phyloP scores from a whole-genome alignment of 2,888 invertebrate genomes.

The Reticulitermes lucifugus region DNA sequence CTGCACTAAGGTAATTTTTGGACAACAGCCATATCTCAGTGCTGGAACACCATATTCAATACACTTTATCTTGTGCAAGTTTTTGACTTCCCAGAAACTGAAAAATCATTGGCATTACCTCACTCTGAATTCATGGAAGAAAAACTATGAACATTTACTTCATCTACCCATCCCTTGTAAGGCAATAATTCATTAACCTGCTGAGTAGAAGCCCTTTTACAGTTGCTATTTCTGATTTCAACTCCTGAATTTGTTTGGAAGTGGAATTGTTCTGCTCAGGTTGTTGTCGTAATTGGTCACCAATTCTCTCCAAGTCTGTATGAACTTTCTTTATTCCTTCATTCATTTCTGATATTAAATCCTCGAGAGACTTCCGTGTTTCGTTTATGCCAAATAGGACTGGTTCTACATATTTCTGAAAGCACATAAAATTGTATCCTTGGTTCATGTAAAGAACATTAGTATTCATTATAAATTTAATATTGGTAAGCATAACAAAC shows the following conservation, averaged over 20 bases:
- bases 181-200: constrained; percentile 64
- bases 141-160: no score
- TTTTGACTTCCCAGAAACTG: no score
- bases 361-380: constrained; percentile 74
- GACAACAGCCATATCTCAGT: no score
- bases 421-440: constrained; percentile 49
- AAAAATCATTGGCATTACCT: no score
- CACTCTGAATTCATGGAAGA: no score
- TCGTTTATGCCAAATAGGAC: constrained; percentile 74
- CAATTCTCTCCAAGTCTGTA: constrained; percentile 69
- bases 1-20: no score
- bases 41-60: no score
- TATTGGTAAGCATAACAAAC: no score
- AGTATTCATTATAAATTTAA: no score
- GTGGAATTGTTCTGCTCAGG: constrained; percentile 61
- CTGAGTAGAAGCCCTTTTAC: constrained; percentile 80
- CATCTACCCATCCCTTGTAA: background rate
- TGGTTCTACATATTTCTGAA: constrained; percentile 73
- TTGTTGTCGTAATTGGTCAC: constrained; percentile 33
- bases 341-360: constrained; percentile 75
- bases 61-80: no score
- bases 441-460: no score
- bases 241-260: constrained; percentile 72
- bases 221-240: constrained; percentile 77
- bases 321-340: constrained; percentile 74